Percentiles rank a stretch among this genome's conserved stretches.
Conservation (phyloP, 2,113 vertebrate species). For the Phaethornis superciliosus region DNA sequence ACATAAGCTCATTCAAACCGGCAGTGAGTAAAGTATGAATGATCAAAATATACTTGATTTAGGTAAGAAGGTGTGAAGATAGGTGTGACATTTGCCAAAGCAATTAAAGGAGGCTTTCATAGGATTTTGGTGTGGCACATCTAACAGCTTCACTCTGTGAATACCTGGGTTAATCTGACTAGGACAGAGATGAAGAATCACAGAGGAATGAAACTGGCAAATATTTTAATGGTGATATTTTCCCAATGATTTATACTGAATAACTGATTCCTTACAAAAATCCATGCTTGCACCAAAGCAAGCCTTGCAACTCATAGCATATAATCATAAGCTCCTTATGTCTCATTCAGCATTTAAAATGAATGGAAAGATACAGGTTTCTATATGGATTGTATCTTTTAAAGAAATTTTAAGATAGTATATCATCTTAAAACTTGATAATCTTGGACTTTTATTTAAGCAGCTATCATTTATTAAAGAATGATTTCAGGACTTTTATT, state of each 20-base stretch:
- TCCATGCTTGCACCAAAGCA: background rate
- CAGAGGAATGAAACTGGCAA: background rate
- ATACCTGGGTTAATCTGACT: background rate
- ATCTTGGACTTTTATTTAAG: background rate
- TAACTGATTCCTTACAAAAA: background rate
- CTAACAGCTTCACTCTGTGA: background rate
- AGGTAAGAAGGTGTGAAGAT: background rate
- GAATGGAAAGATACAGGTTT: background rate
- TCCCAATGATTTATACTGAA: background rate
- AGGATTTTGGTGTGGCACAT: background rate
- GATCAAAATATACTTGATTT: conserved; percentile 21
- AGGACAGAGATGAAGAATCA: background rate
- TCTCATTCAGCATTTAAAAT: background rate
- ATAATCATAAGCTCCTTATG: background rate
- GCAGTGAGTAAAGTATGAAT: background rate
- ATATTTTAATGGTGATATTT: background rate
- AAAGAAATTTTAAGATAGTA: background rate
- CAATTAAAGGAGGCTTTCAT: background rate
- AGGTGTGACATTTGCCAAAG: background rate
- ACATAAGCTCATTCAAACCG: background rate
- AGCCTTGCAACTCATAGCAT: rapidly evolving
- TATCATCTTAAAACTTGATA: background rate
- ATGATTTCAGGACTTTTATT: background rate
- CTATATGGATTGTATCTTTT: background rate
- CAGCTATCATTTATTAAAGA: background rate